Evolutionary conservation across 92 coral and sea anemone genomes (phyloP), one percentile per base, ranked within the genome.

Genomic region (Plumapathes pennacea): DNA sequence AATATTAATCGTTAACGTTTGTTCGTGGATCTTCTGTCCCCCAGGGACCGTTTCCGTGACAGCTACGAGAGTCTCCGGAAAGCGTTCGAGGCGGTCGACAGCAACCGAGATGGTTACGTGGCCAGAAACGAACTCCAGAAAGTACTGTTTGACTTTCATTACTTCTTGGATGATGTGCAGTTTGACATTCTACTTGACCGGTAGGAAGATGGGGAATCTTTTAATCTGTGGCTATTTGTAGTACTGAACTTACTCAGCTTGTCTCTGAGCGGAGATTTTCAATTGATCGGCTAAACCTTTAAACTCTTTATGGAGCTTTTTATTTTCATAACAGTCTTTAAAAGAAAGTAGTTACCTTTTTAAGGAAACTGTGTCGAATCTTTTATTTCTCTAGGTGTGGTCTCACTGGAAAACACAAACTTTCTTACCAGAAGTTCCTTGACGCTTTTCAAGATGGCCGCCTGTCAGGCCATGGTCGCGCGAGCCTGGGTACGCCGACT

Each of bases 41-140:
- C 6, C 32, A 82, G 85, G 79, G 96, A 87, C 64, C 89, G 85
- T 36, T 87, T 87, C 53, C 90, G 96, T 14, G 96, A 87, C 47
- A 90, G 96, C 0, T 87, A 87, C 57, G 86, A 87, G 63, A 87
- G 96, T 29, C 67, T 87, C 8, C 71, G 96, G 54, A 87, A 87
- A 51, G 97, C 97, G 4, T 91, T 91, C 40, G 95, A 88, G 65
- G 84, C 90, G 34, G 86, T 89, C 12, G 97, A 91, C 57, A 51
- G 55, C 4, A 91, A 91, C 71, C 79, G 78, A 61, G 97, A 91
- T 62, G 97, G 97, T 3, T 84, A 72, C 75, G 82, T 91, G 70
- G 77, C 96, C 37, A 72, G 82, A 60, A 53, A 64, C 4, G 97
- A 88, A 24, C 86, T 91, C 4, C 96, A 85, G 67, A 89, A 80